Base-by-base conservation (phyloP, 2,113 vertebrate genomes). In the Thunnus thynnus region DNA sequence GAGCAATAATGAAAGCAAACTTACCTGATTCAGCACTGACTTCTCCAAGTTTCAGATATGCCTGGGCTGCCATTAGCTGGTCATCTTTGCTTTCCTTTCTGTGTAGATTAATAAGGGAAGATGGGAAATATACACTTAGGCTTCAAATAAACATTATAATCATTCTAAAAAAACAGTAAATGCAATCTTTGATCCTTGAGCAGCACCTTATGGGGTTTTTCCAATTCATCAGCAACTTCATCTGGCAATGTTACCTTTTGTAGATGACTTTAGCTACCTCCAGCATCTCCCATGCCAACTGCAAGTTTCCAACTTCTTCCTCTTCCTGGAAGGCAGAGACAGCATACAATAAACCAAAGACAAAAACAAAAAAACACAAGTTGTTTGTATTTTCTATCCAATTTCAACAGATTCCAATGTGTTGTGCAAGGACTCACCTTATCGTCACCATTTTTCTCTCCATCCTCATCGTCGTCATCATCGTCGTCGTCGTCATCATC, bases 281-380 rank as follows among this genome's bases (percentile, higher is more conserved):
- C 86, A 99, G 79, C 98, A 99, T 98, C 89, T 99, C 98, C 98
- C 98, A 99, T 3, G 98, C 97, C 84, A 99, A 88, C 89, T 99
- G 98, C 79, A 99, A 93, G 80, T 98, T 99, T 3, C 96, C 98
- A 88, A 99, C 95, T 63, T 99, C 98, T 10, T 99, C 98, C 61
- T 99, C 98, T 71, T 98, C 98, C 96, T 99, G 87, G n/a, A 50
- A 72, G 3, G 4, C 0, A 1, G 1, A 1, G 14, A 41, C 2
- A 5, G 5, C 8, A 17, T 12, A 13, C 0, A 4, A 4, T 79
- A 5, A 63, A 51, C 16, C 3, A 25, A 36, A 1, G 4, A 20
- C 2, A 69, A 55, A 44, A 6, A 13, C 3, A 41, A 18, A 1
- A 1, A 20, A 41, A 56, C 5, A 30, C 27, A 30, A 30, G 27